phyloP scores from a whole-genome alignment of 2,888 invertebrate genomes.

The Chrysopilus asiliformis region DNA sequence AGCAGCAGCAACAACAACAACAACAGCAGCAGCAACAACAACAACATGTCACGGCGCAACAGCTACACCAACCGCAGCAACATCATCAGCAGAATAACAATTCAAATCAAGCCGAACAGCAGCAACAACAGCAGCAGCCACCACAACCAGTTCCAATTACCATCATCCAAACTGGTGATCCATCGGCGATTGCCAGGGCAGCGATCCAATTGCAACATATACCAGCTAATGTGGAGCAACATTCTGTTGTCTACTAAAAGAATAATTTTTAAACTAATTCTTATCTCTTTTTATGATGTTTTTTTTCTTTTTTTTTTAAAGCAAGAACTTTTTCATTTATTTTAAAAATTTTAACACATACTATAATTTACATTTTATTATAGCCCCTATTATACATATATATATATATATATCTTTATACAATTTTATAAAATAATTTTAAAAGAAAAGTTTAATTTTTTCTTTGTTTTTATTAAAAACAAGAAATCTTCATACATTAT shows the following conservation, averaged over 20 bases:
- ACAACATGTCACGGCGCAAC: constrained; percentile 24
- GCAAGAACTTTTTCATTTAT: no score
- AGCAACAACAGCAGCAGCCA: constrained; percentile 12
- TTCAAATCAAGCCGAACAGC: constrained; percentile 15
- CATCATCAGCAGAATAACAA: constrained; percentile 26
- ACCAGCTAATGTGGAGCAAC: constrained; percentile 34
- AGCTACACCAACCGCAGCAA: constrained; percentile 22
- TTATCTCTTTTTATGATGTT: no score
- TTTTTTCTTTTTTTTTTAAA: no score
- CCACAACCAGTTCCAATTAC: constrained; percentile 32
- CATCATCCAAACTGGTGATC: constrained; percentile 29
- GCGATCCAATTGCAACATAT: constrained; percentile 35
- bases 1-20: constrained; percentile 17
- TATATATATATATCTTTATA: no score
- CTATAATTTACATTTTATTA: no score
- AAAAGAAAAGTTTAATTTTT: no score
- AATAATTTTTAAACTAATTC: no score
- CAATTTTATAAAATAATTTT: no score
- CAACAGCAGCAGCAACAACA: constrained; percentile 26
- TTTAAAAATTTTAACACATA: no score
- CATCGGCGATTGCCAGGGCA: constrained; percentile 31
- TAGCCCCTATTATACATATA: no score
- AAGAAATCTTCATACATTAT: no score
- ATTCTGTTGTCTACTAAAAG: constrained; percentile 33
- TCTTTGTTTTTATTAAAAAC: no score